These are phyloP conservation scores for Holacanthella duospinosa DNA, from an alignment of 2,888 invertebrate species.

Conservation along the genomic window DNA sequence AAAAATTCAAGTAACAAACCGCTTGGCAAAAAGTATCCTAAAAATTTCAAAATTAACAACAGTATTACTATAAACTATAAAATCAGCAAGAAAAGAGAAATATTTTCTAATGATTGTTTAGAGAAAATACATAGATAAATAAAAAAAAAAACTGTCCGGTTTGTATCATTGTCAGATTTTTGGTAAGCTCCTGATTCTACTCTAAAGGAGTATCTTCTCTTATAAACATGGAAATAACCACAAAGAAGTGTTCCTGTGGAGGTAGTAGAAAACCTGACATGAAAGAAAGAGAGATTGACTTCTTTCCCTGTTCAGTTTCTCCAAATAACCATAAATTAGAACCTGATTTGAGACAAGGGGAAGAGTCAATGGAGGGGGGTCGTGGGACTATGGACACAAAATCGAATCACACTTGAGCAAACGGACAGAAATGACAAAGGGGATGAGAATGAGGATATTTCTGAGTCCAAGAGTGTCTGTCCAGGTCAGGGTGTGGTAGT, in stretches of 20 bases:
- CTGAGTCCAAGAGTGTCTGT: neutral
- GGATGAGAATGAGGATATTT: neutral
- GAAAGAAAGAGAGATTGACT: neutral
- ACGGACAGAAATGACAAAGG: neutral
- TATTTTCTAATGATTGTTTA: no score
- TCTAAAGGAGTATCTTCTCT: no score
- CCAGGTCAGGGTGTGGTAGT: neutral
- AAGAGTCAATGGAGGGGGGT: neutral
- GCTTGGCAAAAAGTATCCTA: no score
- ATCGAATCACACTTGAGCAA: neutral
- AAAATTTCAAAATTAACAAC: no score
- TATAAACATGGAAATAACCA: no score
- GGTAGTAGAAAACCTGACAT: neutral
- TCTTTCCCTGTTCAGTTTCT: neutral
- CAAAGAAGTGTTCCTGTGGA: neutral
- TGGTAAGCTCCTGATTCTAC: no score
- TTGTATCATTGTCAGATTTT: no score
- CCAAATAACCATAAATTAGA: slow-evolving; percentile 4
- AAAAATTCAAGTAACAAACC: no score
- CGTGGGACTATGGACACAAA: neutral
- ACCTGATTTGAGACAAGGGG: neutral
- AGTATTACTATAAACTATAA: no score
- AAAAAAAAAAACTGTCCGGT: no score
- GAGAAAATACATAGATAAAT: no score
- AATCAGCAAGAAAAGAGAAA: no score